Evolutionary conservation across 2,797 vertebrate species (phyloP).

Genomic region (Perodicticus potto): DNA sequence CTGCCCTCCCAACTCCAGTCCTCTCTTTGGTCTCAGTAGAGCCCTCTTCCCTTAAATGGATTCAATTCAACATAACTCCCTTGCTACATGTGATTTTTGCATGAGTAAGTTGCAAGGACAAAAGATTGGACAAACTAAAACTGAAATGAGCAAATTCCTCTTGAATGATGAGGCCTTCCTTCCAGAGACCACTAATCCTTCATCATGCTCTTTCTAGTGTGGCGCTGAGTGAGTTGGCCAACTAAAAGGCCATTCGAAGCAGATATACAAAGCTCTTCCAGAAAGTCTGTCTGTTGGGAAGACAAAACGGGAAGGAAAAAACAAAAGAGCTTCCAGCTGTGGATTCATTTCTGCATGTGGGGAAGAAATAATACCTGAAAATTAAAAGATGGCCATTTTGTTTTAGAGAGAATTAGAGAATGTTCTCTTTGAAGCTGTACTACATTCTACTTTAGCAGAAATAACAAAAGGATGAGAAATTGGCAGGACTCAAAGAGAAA

Average conservation of each 20-base stretch:
- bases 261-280: conserved; percentile 12
- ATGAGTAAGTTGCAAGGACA: neutral
- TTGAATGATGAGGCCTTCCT: conserved; percentile 11
- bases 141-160: conserved; percentile 52
- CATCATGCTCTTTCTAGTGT: neutral
- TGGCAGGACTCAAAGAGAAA: conserved; percentile 46
- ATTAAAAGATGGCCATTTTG: conserved; percentile 31
- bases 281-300: conserved; percentile 24
- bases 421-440: conserved; percentile 4
- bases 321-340: neutral
- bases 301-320: neutral
- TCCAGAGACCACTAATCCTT: neutral
- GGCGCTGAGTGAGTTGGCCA: neutral
- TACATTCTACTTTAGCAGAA: conserved; percentile 37
- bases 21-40: neutral
- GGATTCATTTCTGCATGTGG: conserved; percentile 44
- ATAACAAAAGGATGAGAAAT: conserved; percentile 54
- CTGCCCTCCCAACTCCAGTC: neutral
- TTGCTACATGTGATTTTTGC: conserved; percentile 46
- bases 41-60: conserved; percentile 14
- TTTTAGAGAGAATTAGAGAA: conserved; percentile 32
- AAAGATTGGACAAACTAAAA: conserved; percentile 56
- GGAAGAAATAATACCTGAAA: conserved; percentile 37
- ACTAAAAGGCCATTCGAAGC: neutral
- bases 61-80: conserved; percentile 38